Evolutionary conservation across 2,888 invertebrate species (phyloP).

Genomic region (Melipona bicolor): DNA sequence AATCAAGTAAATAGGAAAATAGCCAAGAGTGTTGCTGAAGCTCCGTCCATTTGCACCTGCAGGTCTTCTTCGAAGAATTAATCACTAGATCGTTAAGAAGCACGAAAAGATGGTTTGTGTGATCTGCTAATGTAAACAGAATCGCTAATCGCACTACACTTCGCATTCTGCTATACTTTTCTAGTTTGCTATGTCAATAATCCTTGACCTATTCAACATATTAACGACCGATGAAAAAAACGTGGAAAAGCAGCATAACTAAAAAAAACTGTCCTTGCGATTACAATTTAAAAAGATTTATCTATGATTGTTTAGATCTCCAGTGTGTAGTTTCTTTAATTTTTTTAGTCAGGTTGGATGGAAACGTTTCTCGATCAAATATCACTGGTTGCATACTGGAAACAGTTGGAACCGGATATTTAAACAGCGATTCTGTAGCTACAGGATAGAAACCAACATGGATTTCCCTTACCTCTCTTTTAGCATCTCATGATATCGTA

Average conservation of each 20-base stretch:
- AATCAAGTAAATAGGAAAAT: conserved; percentile 34
- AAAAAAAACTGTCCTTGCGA: neutral
- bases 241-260: neutral
- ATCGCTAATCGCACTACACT: neutral
- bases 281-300: conserved; percentile 11
- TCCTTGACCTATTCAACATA: conserved; percentile 17
- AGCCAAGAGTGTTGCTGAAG: conserved; percentile 47
- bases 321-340: neutral
- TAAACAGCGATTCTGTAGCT: conserved; percentile 26
- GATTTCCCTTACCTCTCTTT: conserved; percentile 29
- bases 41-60: conserved; percentile 61
- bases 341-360: neutral
- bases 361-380: conserved; percentile 17
- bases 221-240: conserved; percentile 16
- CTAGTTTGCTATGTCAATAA: conserved; percentile 22
- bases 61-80: conserved; percentile 71
- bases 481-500: conserved; percentile 31
- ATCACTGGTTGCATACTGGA: conserved; percentile 47
- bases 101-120: conserved; percentile 29
- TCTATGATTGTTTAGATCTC: neutral
- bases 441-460: conserved; percentile 18
- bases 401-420: conserved; percentile 53
- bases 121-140: conserved; percentile 45
- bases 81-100: conserved; percentile 57
- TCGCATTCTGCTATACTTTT: conserved; percentile 19